Evolutionary conservation across 35 echinoderm and acorn worm species (phyloP).

Genomic region (Lytechinus variegatus): DNA sequence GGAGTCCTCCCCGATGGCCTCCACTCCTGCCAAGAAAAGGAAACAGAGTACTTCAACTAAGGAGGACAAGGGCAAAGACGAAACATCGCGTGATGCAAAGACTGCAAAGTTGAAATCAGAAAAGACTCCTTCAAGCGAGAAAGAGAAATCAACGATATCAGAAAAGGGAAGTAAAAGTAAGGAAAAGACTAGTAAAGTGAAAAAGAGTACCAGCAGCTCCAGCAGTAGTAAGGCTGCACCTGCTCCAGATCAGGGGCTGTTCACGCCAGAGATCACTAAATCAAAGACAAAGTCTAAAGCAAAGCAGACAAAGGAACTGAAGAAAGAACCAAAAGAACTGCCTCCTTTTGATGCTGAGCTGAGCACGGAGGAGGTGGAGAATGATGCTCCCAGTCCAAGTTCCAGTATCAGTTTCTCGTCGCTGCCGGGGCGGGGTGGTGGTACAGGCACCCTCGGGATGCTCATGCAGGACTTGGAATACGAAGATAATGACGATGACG

Average conservation of each 20-base stretch:
- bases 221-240: conserved; percentile 25
- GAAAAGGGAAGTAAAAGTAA: conserved; percentile 48
- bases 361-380: conserved; percentile 69
- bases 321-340: conserved; percentile 62
- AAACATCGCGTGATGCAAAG: conserved; percentile 55
- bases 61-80: conserved; percentile 57
- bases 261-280: conserved; percentile 78
- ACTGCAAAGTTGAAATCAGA: conserved; percentile 61
- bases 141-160: not conserved
- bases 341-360: conserved; percentile 96
- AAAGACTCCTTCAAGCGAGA: conserved; percentile 47
- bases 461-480: conserved; percentile 73
- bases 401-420: conserved; percentile 95
- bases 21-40: conserved; percentile 74
- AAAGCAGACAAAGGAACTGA: conserved; percentile 49
- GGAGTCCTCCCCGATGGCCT: conserved; percentile 19
- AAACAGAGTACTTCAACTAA: conserved; percentile 78
- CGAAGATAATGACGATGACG: conserved; percentile 84
- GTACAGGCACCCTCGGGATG: conserved; percentile 79
- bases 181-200: conserved; percentile 53
- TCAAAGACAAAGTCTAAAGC: conserved; percentile 61
- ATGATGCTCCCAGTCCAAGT: conserved; percentile 71
- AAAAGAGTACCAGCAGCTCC: conserved; percentile 58
- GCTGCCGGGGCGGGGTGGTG: conserved; percentile 69
- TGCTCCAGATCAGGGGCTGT: conserved; percentile 62